phyloP scores from a whole-genome alignment of 2,797 vertebrate genomes.

The Semaprochilodus insignis region DNA sequence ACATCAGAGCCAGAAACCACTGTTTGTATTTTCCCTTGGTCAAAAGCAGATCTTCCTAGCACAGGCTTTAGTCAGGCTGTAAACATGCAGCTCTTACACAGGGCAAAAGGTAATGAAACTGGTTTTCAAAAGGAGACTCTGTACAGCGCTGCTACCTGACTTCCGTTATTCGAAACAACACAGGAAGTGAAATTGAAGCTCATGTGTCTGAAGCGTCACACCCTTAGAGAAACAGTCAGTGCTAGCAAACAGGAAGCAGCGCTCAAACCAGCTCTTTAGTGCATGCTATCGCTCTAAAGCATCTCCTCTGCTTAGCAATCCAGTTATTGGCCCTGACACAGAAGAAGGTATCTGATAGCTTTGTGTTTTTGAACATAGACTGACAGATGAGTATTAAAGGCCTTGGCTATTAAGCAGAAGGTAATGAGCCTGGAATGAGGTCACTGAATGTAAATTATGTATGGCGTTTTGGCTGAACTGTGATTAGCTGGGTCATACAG shows the following conservation, averaged over 20 bases:
- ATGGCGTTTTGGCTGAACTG: constrained; percentile 16
- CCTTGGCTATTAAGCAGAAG: not conserved
- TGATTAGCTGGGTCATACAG: constrained; percentile 14
- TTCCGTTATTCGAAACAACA: constrained; percentile 67
- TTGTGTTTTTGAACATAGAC: not conserved
- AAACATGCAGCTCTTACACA: constrained; percentile 23
- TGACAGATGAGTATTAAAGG: not conserved
- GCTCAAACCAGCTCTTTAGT: constrained; percentile 4
- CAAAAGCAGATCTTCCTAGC: not conserved
- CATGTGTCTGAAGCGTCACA: constrained; percentile 38
- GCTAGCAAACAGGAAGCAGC: constrained; percentile 46
- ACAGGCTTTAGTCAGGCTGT: not conserved
- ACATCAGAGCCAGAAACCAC: too few relatives aligned
- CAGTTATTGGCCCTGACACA: not conserved
- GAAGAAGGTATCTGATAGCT: not conserved
- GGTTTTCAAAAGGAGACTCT: constrained; percentile 26
- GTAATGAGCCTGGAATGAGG: constrained; percentile 23
- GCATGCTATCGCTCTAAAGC: not conserved
- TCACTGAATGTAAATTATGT: constrained; percentile 36
- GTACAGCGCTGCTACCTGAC: constrained; percentile 32
- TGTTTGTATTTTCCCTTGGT: not conserved
- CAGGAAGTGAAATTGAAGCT: constrained; percentile 71
- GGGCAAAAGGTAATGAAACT: constrained; percentile 68
- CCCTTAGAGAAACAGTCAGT: constrained; percentile 17
- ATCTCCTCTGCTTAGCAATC: not conserved